Base-by-base conservation (phyloP, 2,888 invertebrate genomes). In the Tiliacea citrago region DNA sequence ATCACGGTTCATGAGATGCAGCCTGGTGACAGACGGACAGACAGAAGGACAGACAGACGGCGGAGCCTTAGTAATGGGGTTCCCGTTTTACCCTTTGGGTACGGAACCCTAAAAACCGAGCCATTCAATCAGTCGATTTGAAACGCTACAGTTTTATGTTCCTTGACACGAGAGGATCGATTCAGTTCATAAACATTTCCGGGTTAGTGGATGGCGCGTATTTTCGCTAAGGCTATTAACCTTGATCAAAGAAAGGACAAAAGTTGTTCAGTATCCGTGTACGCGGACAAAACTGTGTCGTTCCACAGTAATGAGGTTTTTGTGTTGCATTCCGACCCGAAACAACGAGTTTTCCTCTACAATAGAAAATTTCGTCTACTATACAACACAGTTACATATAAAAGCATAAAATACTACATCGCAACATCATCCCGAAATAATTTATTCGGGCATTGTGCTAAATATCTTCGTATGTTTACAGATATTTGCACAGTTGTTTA, bases 221-320 rank as follows among this genome's bases (percentile, higher is more conserved):
- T 92, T 89, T 90, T 90, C 84, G 73, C 78, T 81, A 79, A 84
- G 73, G 73, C 88, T 86, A 88, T 92, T 92, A 91, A 90, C 91
- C 90, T 91, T 92, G 90, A 91, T 92, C 88, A 88, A 87, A 89
- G 85, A 84, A 86, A 88, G 90, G 89, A 85, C 84, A 83, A 78
- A 88, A 88, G 84, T 86, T 82, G 84, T 81, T 84, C 45, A 79
- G 73, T 75, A 71, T 75, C 76, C 76, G 63, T 81, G 80, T 72
- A 85, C 81, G 82, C 79, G 73, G 72, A 85, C 72, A 78, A 86
- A 89, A 88, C 82, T 86, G 80, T 84, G 85, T 87, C 87, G 86
- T 88, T 89, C 75, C 69, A 39, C 65, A 71, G 80, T 90, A 90
- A 92, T 90, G 87, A 86, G 81, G 87, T 88, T 87, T 88, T 90